Conservation (phyloP, 2,113 vertebrate genomes). For the Corythornis vintsioides region DNA sequence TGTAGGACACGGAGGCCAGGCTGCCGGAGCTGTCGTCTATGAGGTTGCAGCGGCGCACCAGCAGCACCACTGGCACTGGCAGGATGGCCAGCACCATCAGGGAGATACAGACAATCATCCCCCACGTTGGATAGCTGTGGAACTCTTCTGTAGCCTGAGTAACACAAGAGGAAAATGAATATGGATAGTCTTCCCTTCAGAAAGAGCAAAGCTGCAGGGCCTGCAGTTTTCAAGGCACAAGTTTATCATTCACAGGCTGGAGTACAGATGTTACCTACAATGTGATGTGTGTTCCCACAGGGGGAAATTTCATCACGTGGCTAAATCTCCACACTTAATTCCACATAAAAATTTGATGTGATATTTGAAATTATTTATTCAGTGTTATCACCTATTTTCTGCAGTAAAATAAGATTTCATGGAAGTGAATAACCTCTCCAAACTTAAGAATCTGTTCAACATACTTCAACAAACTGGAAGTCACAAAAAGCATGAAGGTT, state of each 20-base stretch:
- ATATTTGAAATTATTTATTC: not conserved
- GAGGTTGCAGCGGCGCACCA: constrained; percentile 85
- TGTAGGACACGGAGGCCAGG: constrained; percentile 88
- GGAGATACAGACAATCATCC: constrained; percentile 84
- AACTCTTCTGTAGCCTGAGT: constrained; percentile 83
- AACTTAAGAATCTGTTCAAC: not conserved
- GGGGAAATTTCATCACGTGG: not conserved
- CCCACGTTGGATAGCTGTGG: constrained; percentile 88
- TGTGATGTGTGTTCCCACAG: not conserved
- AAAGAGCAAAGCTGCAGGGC: not conserved
- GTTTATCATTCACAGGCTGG: too few relatives aligned
- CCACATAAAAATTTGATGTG: not conserved
- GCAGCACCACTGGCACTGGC: constrained; percentile 87
- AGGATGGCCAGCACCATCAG: constrained; percentile 87
- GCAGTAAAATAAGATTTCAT: not conserved
- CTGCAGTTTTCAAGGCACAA: not conserved
- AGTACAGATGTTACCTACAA: not conserved
- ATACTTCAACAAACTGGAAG: not conserved
- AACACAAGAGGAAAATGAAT: not conserved
- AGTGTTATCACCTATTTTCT: not conserved
- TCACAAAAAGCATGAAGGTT: not conserved
- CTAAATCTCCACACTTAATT: not conserved
- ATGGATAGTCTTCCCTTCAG: not conserved
- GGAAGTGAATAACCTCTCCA: not conserved
- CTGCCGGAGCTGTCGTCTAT: constrained; percentile 82